A percentile compares a stretch with the other conserved stretches of the same genome.
phyloP scores from a whole-genome alignment of 2,888 invertebrate species.

The Hipparchia sbordonii region DNA sequence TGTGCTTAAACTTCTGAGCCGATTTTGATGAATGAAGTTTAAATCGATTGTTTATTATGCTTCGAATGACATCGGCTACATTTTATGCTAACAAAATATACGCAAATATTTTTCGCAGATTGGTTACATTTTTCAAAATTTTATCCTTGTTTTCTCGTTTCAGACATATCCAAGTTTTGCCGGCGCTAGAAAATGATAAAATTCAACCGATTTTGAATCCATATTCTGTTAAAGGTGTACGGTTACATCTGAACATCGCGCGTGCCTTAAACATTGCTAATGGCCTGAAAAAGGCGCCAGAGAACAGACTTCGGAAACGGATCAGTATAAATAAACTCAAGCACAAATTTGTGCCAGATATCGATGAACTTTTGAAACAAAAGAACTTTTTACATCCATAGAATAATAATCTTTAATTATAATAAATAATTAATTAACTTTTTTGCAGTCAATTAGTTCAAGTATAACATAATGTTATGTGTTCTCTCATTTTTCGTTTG shows the following conservation, averaged over 20 bases:
- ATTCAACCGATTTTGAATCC: slow-evolving; percentile 36
- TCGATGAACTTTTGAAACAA: background rate
- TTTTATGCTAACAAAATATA: too few relatives aligned
- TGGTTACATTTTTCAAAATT: too few relatives aligned
- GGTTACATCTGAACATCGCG: slow-evolving; percentile 49
- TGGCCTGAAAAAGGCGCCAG: slow-evolving; percentile 35
- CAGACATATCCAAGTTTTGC: slow-evolving; percentile 30
- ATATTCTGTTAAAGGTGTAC: slow-evolving; percentile 36
- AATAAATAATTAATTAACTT: background rate
- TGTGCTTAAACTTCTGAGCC: too few relatives aligned
- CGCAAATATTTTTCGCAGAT: too few relatives aligned
- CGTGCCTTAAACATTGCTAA: slow-evolving; percentile 45
- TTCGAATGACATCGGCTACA: too few relatives aligned
- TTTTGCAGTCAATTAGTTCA: too few relatives aligned
- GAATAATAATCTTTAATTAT: background rate
- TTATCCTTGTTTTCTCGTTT: slow-evolving; percentile 7
- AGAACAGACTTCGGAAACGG: slow-evolving; percentile 13
- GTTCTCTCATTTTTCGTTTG: too few relatives aligned
- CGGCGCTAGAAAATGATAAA: slow-evolving; percentile 34
- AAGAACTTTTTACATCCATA: background rate
- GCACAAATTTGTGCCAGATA: slow-evolving; percentile 2
- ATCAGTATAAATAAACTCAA: slow-evolving; percentile 17
- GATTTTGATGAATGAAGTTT: too few relatives aligned
- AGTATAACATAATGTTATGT: too few relatives aligned
- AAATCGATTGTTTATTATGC: too few relatives aligned